Conservation (phyloP, 2,797 vertebrate species). For the Leptoclinus maculatus region DNA sequence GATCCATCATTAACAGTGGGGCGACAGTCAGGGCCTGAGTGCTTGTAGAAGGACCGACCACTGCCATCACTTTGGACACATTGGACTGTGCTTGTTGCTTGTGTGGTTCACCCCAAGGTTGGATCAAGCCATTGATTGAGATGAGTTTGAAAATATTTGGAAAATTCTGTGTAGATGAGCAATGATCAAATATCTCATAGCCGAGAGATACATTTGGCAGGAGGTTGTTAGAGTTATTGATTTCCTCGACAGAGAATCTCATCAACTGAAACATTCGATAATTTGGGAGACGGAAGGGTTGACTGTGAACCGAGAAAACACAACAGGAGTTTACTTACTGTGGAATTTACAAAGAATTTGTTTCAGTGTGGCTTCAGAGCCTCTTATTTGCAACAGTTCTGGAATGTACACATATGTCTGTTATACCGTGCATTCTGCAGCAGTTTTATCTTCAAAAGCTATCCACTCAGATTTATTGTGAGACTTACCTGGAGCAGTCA, state of each 20-base stretch:
- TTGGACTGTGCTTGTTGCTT: neutral
- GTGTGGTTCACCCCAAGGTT: conserved; percentile 9
- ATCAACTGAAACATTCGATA: conserved; percentile 85
- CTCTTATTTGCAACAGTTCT: neutral
- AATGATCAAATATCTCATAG: conserved; percentile 86
- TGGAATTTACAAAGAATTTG: neutral
- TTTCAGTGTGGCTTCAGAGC: neutral
- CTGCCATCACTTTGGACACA: conserved; percentile 67
- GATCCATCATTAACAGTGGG: conserved; percentile 72
- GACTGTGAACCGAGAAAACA: conserved; percentile 52
- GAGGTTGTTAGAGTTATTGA: conserved; percentile 84
- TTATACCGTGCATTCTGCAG: neutral
- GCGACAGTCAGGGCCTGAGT: conserved; percentile 66
- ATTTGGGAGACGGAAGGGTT: conserved; percentile 58
- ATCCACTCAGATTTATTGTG: neutral
- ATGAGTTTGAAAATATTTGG: conserved; percentile 67
- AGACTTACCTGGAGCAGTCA: conserved; percentile 75
- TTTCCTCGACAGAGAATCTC: conserved; percentile 85
- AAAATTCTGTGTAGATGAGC: conserved; percentile 70
- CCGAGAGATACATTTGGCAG: conserved; percentile 83
- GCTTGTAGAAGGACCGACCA: conserved; percentile 76
- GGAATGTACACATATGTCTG: neutral
- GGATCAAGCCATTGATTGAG: conserved; percentile 58
- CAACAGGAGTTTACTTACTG: neutral
- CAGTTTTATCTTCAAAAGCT: neutral